Evolutionary conservation across 2,797 vertebrate genomes (phyloP).

Genomic region (Poeciliopsis presidionis): DNA sequence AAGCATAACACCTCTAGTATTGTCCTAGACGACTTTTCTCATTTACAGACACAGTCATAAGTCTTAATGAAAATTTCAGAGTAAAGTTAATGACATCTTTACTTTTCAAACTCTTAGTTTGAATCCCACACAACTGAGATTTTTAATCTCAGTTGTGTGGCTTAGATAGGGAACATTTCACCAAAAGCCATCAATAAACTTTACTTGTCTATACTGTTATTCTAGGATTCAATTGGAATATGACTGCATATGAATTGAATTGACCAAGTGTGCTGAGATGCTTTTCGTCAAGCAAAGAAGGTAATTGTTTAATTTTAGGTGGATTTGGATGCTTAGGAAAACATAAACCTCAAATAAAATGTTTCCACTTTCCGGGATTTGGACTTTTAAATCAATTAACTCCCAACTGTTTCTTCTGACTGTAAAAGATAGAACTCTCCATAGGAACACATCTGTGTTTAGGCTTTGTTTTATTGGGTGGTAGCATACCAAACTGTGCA

Average conservation of each 20-base stretch:
- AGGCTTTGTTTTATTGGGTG: not conserved
- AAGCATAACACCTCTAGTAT: not conserved
- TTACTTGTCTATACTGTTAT: not conserved
- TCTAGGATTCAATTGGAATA: not conserved
- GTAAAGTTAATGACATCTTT: too few species aligned
- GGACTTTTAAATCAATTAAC: not conserved
- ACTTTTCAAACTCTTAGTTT: not conserved
- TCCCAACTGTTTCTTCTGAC: not conserved
- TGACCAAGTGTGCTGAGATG: not conserved
- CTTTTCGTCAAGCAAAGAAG: not conserved
- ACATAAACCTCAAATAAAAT: not conserved
- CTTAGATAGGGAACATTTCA: not conserved
- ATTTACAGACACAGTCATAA: not conserved
- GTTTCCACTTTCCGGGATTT: not conserved
- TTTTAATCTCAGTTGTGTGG: not conserved
- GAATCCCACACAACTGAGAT: too few species aligned
- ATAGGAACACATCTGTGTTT: not conserved
- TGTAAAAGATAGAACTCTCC: not conserved
- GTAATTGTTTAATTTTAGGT: not conserved
- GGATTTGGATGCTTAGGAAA: not conserved
- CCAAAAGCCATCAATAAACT: not conserved
- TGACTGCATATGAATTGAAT: not conserved
- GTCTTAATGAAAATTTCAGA: too few species aligned
- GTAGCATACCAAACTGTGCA: not conserved
- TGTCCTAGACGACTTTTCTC: not conserved